A percentile compares a stretch with the other conserved stretches of the same genome.
Evolutionary conservation across 2,113 vertebrate species (phyloP).

Genomic region (Lophura nycthemera): DNA sequence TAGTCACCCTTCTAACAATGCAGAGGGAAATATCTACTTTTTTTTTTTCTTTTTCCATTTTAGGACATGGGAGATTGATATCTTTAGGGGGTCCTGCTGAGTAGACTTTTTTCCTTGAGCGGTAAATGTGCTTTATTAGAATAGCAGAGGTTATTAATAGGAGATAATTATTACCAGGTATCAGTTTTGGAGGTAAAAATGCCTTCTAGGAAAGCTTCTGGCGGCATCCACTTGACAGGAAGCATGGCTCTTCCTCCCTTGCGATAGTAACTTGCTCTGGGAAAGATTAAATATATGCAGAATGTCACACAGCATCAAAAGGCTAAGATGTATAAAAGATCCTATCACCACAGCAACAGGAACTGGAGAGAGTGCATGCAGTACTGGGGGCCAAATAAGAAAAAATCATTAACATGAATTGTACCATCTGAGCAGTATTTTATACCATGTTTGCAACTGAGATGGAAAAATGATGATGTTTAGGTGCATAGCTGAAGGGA

Average conservation of each 20-base stretch:
- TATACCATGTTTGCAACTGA: background rate
- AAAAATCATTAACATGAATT: background rate
- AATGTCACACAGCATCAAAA: background rate
- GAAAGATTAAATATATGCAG: background rate
- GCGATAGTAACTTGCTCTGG: conserved; percentile 91
- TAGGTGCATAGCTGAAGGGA: background rate
- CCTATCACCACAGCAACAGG: conserved; percentile 17
- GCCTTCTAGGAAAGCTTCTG: conserved; percentile 93
- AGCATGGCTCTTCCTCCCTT: conserved; percentile 90
- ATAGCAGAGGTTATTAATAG: background rate
- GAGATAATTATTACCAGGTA: conserved; percentile 82
- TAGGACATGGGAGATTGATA: background rate
- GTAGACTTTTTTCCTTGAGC: background rate
- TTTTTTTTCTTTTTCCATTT: background rate
- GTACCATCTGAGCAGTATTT: background rate
- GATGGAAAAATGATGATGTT: background rate
- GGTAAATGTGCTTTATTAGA: background rate
- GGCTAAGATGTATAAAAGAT: background rate
- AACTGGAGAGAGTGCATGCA: background rate
- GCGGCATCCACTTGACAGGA: conserved; percentile 94
- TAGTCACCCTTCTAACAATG: background rate
- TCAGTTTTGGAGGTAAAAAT: conserved; percentile 97
- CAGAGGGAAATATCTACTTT: background rate
- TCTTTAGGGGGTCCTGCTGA: background rate
- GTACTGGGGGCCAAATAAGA: background rate